Evolutionary conservation across 2,113 vertebrate species (phyloP).

Genomic region (Proterorhinus semilunaris): DNA sequence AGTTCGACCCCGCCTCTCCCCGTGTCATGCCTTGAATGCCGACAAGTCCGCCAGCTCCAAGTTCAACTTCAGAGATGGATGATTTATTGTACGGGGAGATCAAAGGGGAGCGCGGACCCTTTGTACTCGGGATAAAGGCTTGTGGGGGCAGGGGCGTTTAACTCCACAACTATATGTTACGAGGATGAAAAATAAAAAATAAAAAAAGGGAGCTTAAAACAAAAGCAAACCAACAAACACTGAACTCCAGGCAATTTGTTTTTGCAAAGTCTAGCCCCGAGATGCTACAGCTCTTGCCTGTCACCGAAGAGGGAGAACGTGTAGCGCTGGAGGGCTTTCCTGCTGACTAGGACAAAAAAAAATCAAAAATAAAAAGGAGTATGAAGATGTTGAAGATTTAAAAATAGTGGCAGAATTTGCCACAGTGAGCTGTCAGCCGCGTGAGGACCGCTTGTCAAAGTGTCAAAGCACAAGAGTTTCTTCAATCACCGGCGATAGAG

Average conservation of each 20-base stretch:
- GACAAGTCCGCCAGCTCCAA: conserved; percentile 55
- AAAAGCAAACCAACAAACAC: conserved; percentile 44
- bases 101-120: conserved; percentile 55
- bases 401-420: conserved; percentile 11
- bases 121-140: conserved; percentile 60
- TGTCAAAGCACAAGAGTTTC: conserved; percentile 53
- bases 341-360: conserved; percentile 31
- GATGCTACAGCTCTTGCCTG: conserved; percentile 35
- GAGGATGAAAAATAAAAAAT: no score
- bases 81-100: conserved; percentile 48
- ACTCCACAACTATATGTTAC: conserved; percentile 39
- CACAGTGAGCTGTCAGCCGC: conserved; percentile 24
- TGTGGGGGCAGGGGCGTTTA: conserved; percentile 20
- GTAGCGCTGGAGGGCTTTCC: conserved; percentile 40
- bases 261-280: conserved; percentile 45
- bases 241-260: conserved; percentile 56
- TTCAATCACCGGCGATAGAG: conserved; percentile 46
- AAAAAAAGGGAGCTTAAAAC: conserved; percentile 27
- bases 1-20: conserved; percentile 51
- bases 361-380: background rate
- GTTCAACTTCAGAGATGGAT: conserved; percentile 56
- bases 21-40: conserved; percentile 47
- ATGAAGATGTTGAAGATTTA: conserved; percentile 34
- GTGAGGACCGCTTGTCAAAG: conserved; percentile 57
- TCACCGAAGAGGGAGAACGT: conserved; percentile 55